phyloP scores from a whole-genome alignment of 2,113 vertebrate genomes.

The Cariama cristata region DNA sequence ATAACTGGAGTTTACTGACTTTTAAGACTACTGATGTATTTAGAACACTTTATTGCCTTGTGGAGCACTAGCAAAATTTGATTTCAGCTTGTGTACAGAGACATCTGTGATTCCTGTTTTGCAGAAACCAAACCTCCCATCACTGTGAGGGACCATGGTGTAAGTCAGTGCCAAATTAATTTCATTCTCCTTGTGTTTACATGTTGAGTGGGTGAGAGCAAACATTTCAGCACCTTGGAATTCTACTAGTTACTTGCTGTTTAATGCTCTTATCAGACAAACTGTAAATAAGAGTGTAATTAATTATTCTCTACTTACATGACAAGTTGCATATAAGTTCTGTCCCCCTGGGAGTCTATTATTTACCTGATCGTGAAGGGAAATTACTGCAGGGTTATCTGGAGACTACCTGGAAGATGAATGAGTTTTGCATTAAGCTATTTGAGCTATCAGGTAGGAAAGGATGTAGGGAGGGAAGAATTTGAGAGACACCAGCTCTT shows the following conservation, averaged over 20 bases:
- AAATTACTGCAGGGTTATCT: conserved; percentile 53
- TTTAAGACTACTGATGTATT: neutral
- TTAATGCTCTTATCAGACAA: conserved; percentile 75
- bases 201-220: conserved; percentile 55
- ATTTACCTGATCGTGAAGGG: conserved; percentile 21
- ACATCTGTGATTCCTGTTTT: neutral
- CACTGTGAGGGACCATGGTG: neutral
- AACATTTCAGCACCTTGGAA: conserved; percentile 51
- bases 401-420: conserved; percentile 36
- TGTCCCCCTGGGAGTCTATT: neutral
- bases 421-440: neutral
- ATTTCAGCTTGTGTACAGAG: neutral
- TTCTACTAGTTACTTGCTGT: conserved; percentile 53
- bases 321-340: conserved; percentile 63
- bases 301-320: conserved; percentile 75
- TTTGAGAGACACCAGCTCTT: neutral
- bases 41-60: neutral
- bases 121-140: neutral
- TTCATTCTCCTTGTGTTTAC: conserved; percentile 36
- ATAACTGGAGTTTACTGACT: neutral
- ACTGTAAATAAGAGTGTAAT: conserved; percentile 75
- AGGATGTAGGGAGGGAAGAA: neutral
- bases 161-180: neutral
- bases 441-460: neutral
- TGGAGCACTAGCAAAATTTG: neutral